These are phyloP conservation scores for Rana temporaria DNA, from an alignment of 2,113 vertebrate species.

Conservation along the genomic window DNA sequence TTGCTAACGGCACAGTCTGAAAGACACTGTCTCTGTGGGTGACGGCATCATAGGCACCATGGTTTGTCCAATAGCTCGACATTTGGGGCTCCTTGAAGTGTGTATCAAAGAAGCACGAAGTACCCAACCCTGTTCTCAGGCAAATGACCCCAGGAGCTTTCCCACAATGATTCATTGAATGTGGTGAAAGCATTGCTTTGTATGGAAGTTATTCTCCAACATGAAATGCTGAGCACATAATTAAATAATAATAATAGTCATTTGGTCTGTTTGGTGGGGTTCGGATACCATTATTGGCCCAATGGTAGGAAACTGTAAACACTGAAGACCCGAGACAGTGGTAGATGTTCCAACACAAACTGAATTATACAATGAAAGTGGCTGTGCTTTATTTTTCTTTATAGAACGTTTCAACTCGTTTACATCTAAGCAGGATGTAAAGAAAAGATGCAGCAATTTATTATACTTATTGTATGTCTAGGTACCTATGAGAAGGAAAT, in stretches of 20 bases:
- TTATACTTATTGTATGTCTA: no score
- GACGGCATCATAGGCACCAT: conserved; percentile 18
- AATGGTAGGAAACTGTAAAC: conserved; percentile 36
- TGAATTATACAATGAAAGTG: conserved; percentile 17
- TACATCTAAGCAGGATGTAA: no score
- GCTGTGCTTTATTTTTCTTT: not conserved
- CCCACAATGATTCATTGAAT: conserved; percentile 23
- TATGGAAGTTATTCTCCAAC: conserved; percentile 21
- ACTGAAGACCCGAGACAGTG: not conserved
- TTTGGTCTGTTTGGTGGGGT: conserved; percentile 14
- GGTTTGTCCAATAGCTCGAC: conserved; percentile 35
- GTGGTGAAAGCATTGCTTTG: conserved; percentile 34
- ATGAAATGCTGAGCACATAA: conserved; percentile 41
- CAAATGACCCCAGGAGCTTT: conserved; percentile 13
- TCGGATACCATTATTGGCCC: conserved; percentile 30
- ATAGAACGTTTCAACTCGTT: not conserved
- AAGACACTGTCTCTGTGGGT: conserved; percentile 44
- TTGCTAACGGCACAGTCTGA: conserved; percentile 9
- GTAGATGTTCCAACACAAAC: conserved; percentile 31
- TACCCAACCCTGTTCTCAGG: conserved; percentile 26
- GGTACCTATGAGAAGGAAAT: no score
- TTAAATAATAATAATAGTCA: conserved; percentile 50
- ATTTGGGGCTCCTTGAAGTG: conserved; percentile 14
- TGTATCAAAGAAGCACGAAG: conserved; percentile 29
- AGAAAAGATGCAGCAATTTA: no score